Evolutionary conservation across 2,888 invertebrate genomes (phyloP).

Genomic region (Himalopsyche tibetana): DNA sequence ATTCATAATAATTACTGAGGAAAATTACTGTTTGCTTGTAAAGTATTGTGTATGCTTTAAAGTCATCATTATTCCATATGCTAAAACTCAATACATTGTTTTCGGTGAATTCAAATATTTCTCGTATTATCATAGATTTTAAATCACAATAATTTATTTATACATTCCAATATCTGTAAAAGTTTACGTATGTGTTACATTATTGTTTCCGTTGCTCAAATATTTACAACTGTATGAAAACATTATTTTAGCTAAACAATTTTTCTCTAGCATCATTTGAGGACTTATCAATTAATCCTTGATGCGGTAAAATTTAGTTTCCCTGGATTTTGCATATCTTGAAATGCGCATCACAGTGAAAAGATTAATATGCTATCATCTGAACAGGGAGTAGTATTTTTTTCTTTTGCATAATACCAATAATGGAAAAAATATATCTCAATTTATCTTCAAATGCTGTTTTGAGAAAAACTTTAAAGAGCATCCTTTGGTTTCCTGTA

Average conservation of each 20-base stretch:
- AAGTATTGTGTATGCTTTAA: too few species aligned
- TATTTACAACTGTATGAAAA: neutral
- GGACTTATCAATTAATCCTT: neutral
- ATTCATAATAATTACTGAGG: too few species aligned
- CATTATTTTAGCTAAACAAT: slow-evolving; percentile 12
- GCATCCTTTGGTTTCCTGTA: slow-evolving; percentile 40
- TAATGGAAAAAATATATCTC: too few species aligned
- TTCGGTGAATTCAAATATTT: neutral
- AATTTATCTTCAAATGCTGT: neutral
- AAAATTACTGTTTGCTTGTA: too few species aligned
- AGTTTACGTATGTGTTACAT: neutral
- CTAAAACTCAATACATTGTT: neutral
- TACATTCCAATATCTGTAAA: slow-evolving; percentile 31
- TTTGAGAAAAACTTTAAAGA: neutral
- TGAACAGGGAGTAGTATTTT: too few species aligned
- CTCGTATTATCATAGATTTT: neutral
- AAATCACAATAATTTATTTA: slow-evolving; percentile 20
- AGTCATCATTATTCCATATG: too few species aligned
- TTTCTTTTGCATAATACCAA: too few species aligned
- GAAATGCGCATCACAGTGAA: too few species aligned
- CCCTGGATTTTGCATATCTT: too few species aligned
- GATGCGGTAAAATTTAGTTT: too few species aligned
- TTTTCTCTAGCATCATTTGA: neutral
- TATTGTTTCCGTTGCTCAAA: slow-evolving; percentile 11
- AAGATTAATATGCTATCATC: too few species aligned